phyloP scores from a whole-genome alignment of 2,888 invertebrate genomes.

The Muschampia plurimacula region DNA sequence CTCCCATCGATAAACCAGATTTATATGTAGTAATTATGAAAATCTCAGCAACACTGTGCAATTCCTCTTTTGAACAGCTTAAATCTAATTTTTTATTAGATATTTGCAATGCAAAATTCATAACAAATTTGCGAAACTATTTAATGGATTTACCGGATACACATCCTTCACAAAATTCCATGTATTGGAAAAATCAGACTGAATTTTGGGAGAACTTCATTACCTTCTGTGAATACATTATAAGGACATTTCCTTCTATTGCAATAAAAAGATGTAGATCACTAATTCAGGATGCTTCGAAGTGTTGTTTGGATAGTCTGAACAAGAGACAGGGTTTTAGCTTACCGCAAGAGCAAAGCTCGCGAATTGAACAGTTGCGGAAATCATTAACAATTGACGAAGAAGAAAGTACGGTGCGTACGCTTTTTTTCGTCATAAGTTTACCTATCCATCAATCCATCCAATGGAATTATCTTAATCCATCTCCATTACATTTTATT shows the following conservation, averaged over 20 bases:
- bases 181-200: constrained; percentile 68
- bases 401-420: constrained; percentile 53
- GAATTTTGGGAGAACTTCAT: constrained; percentile 70
- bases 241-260: constrained; percentile 64
- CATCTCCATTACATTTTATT: no score
- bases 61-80: constrained; percentile 63
- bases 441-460: no score
- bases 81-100: constrained; percentile 65
- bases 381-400: constrained; percentile 54
- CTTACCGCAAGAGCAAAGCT: constrained; percentile 53
- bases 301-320: constrained; percentile 60
- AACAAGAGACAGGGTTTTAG: constrained; percentile 56
- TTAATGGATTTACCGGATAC: constrained; percentile 67
- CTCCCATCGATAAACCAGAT: constrained; percentile 61
- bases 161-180: constrained; percentile 49
- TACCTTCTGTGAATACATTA: constrained; percentile 64
- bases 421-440: neutral
- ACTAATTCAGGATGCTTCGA: constrained; percentile 62
- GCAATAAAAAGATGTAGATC: constrained; percentile 65
- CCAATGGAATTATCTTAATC: no score
- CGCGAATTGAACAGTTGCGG: constrained; percentile 56
- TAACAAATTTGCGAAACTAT: constrained; percentile 60
- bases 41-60: constrained; percentile 68
- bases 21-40: constrained; percentile 66
- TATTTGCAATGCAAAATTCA: constrained; percentile 67